A percentile compares a stretch with the other conserved stretches of the same genome.
Conservation (phyloP, 2,113 vertebrate species). For the Phoenicopterus ruber region DNA sequence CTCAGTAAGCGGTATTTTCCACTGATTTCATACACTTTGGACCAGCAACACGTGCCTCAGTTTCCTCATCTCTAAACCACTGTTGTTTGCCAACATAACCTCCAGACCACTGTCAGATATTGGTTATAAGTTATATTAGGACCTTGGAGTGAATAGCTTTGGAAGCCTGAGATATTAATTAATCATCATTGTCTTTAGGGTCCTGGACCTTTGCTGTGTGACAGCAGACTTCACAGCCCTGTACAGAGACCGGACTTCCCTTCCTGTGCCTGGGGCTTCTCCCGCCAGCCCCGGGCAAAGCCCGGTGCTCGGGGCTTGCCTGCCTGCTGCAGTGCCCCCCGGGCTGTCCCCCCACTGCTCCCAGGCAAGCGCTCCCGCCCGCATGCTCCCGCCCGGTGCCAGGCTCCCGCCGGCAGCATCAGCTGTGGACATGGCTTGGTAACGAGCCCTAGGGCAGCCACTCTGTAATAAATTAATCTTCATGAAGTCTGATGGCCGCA, state of each 20-base stretch:
- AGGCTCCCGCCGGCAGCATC: background rate
- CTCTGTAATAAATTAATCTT: background rate
- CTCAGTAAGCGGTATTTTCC: background rate
- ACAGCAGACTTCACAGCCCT: background rate
- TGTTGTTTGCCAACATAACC: background rate
- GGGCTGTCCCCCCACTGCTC: background rate
- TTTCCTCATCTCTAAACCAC: background rate
- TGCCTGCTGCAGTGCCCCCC: background rate
- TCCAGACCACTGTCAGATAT: background rate
- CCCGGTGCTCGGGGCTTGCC: rapidly evolving
- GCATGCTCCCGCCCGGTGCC: background rate
- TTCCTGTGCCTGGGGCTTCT: background rate
- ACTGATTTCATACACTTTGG: background rate
- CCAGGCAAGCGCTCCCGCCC: background rate
- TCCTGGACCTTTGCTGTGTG: background rate
- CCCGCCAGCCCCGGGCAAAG: background rate
- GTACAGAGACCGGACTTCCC: background rate
- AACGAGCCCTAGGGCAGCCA: background rate
- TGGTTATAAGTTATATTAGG: background rate
- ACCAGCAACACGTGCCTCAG: background rate
- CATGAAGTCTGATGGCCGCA: background rate
- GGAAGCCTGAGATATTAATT: background rate
- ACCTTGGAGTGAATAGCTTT: background rate
- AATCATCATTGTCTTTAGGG: background rate
- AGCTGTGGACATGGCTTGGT: background rate